Conservation (phyloP, 2,888 invertebrate species). For the Cephus spinipes region DNA sequence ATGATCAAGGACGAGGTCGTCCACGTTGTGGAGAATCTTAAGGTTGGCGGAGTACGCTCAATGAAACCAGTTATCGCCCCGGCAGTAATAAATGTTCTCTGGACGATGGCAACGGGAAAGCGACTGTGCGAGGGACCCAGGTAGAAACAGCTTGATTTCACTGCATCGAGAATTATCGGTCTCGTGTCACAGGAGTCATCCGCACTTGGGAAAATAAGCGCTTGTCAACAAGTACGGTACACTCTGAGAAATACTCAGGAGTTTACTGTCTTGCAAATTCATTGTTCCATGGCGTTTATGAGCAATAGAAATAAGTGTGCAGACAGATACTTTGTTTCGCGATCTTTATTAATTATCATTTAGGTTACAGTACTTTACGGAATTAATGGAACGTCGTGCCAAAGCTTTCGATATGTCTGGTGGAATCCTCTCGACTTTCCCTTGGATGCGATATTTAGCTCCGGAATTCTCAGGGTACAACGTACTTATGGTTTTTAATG, state of each 20-base stretch:
- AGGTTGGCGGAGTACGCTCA: slow-evolving; percentile 41
- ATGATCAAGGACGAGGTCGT: slow-evolving; percentile 71
- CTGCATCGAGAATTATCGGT: slow-evolving; percentile 4
- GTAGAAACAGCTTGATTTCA: slow-evolving; percentile 33
- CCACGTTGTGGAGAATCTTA: slow-evolving; percentile 59
- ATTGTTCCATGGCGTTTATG: neutral
- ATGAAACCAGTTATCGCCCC: slow-evolving; percentile 67
- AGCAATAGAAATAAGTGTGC: neutral
- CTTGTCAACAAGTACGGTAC: neutral
- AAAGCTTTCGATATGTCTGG: slow-evolving; percentile 69
- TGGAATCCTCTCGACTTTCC: slow-evolving; percentile 71
- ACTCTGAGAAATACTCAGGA: neutral
- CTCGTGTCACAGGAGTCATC: neutral
- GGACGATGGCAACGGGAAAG: slow-evolving; percentile 72
- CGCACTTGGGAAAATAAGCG: neutral
- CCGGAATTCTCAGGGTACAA: slow-evolving; percentile 74
- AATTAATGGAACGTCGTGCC: slow-evolving; percentile 53
- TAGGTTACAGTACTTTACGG: slow-evolving; percentile 51
- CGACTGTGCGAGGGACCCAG: slow-evolving; percentile 37
- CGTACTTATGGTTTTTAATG: slow-evolving; percentile 70
- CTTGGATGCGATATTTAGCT: slow-evolving; percentile 74
- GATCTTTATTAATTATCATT: neutral
- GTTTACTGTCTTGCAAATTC: neutral
- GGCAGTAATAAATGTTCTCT: slow-evolving; percentile 75
- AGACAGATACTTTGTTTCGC: neutral